Base-by-base conservation (phyloP, 2,888 invertebrate genomes). In the Eupeodes luniger region DNA sequence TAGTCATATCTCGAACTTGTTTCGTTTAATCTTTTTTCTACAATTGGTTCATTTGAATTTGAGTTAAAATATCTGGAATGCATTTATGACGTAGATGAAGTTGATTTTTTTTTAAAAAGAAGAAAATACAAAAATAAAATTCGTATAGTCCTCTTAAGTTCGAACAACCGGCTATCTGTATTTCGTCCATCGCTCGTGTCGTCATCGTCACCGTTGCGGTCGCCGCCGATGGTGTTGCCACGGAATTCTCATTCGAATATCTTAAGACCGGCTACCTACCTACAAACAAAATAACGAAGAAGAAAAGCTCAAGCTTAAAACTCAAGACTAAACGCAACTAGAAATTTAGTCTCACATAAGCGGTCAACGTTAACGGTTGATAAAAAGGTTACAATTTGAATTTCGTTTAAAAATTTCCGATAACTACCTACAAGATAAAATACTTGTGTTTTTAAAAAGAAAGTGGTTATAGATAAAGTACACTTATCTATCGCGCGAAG, bases 271-370 rank as follows among this genome's bases (percentile, higher is more conserved):
- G 83, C 72, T 75, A 82, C 12, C 72, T 81, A 75, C 61, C 72
- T 75, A 82, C 12, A 77, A 85, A 75, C 61, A 59, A 76, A 79
- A 78, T 61, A 51, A 81, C 53, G 66, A 85, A 78, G 40, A 49
- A 61, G 53, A 86, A 86, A 86, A 86, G 84, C 87, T 81, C 80
- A 72, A 87, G 83, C 83, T 83, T 61, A 72, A 81, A 74, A 87
- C 62, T 59, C 59, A 74, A 55, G 70, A 76, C 79, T 78, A 67
- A 84, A 72, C 82, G 11, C 62, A 77, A 67, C 87, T 76, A 72
- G 80, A 67, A 82, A 44, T 72, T 76, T 84, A 87, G 87, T 87
- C 77, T 84, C 51, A 81, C 62, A 49, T 87, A 74, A 69, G 76
- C 80, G 69, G 72, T 70, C 87, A 74, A 67, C 84, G 74, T 69